Conservation (phyloP, 2,797 vertebrate genomes). For the Xenentodon cancila region DNA sequence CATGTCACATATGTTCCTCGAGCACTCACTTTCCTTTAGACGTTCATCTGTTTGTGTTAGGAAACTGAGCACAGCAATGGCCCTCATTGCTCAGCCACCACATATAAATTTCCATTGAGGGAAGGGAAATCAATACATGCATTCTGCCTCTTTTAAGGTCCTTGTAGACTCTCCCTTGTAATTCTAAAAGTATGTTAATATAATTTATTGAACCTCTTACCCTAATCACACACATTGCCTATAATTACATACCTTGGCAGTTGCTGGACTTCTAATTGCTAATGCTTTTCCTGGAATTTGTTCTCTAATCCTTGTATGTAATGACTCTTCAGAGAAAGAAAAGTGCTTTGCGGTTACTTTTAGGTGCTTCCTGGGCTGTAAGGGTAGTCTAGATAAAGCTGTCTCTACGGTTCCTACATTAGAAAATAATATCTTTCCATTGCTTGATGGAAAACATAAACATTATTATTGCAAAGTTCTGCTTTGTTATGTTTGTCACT, state of each 20-base stretch:
- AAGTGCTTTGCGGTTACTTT: constrained; percentile 74
- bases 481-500: background rate
- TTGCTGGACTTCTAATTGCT: constrained; percentile 82
- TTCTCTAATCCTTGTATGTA: constrained; percentile 78
- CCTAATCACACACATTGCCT: constrained; percentile 85
- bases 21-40: constrained; percentile 41
- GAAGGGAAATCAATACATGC: constrained; percentile 82
- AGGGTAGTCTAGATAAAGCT: constrained; percentile 26
- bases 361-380: constrained; percentile 29
- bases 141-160: constrained; percentile 78
- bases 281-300: constrained; percentile 85
- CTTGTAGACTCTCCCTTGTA: constrained; percentile 74
- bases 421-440: constrained; percentile 7
- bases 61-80: constrained; percentile 55
- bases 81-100: constrained; percentile 74
- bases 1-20: constrained; percentile 44
- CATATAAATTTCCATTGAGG: constrained; percentile 81
- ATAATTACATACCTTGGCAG: constrained; percentile 84
- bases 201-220: constrained; percentile 87
- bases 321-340: constrained; percentile 72
- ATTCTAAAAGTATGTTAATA: constrained; percentile 87
- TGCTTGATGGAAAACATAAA: constrained; percentile 12
- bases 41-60: constrained; percentile 64
- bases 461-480: background rate
- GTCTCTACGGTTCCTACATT: constrained; percentile 20